A percentile compares a stretch with the other conserved stretches of the same genome.
These are phyloP conservation scores for Taeniopygia guttata DNA, from an alignment of 2,797 vertebrate species.

Conservation along the genomic window DNA sequence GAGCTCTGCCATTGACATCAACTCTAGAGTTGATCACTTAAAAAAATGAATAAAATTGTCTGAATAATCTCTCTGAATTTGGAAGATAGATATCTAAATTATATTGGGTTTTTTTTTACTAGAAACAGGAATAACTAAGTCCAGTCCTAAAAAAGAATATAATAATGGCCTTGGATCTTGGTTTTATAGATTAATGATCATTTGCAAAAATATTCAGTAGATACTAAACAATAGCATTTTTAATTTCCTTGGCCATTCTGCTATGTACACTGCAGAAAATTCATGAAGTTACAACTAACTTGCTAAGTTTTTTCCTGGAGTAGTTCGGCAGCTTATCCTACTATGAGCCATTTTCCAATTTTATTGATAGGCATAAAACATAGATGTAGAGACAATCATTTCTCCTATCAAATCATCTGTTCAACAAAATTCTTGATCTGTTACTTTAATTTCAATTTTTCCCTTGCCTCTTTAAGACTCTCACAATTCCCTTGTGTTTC, in stretches of 20 bases:
- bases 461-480: not conserved
- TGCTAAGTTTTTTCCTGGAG: not conserved
- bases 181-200: not conserved
- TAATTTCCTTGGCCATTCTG: not conserved
- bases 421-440: not conserved
- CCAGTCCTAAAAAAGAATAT: not conserved
- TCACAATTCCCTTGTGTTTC: not conserved
- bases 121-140: not conserved
- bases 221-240: not conserved
- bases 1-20: not conserved
- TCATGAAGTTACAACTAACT: not conserved
- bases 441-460: not conserved
- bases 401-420: not conserved
- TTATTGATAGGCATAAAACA: not conserved
- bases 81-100: not conserved
- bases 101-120: not conserved
- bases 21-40: not conserved
- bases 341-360: not conserved
- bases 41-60: not conserved
- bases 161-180: not conserved
- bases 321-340: not conserved
- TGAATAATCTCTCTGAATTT: not conserved
- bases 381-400: not conserved
- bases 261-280: not conserved
- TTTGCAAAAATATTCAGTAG: not conserved